Evolutionary conservation across 2,888 invertebrate genomes (phyloP), one percentile per base, ranked within the genome.

Genomic region (Bombylius major): DNA sequence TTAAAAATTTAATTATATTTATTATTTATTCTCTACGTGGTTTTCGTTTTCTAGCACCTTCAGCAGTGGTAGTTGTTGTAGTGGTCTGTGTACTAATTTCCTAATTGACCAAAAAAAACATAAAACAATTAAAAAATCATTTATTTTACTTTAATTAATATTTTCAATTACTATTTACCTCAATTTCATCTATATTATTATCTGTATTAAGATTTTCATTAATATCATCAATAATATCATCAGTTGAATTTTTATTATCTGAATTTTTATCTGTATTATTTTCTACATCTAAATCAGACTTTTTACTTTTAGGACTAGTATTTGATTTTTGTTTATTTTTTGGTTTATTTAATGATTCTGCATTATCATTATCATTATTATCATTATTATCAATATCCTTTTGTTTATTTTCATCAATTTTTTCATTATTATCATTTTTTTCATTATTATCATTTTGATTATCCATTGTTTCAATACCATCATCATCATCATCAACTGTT

Each of bases 211-310:
- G 14, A 12, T 54, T 58, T 23, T 55, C 60, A 50, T 61, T 56
- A 32, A 62, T 61, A 47, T 57, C 52, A 48, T 59, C 65, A 59
- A 50, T 42, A 12, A 33, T 51, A 11, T 53, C 51, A 48, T 36
- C 47, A 13, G 46, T 39, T 47, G 23, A 23, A 36, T 42, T 42
- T 8, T 42, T 7, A 11, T 53, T 55, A 13, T 32, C 46, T 13
- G 42, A 51, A 51, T 39, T 50, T 51, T 47, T 50, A 36, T 53
- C 54, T 33, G 55, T 56, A n/a, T 60, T 50, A 50, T 57, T 56
- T 54, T 67, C 67, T 62, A 68, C 66, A 65, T 73, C 73, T 67
- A 74, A 70, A 69, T 73, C 74, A 67, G 73, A 71, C 69, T 74
- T 73, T 67, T 68, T 69, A 57, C 63, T 66, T 61, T 68, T 72